Conservation (phyloP, 2,888 invertebrate genomes). For the Argyra leucocephala region DNA sequence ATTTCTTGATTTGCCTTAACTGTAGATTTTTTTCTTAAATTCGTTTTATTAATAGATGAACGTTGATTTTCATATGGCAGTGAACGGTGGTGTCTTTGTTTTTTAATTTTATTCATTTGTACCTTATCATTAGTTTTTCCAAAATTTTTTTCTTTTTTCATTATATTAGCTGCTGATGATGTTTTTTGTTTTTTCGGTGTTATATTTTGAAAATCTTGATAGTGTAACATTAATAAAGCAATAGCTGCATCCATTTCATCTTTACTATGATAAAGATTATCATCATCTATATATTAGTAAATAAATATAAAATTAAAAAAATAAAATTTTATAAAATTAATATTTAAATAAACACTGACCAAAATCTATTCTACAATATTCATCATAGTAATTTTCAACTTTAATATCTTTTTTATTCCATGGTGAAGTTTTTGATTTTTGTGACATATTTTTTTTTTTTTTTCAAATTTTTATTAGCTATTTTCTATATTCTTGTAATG, state of each 20-base stretch:
- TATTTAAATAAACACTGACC: not conserved
- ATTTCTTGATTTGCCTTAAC: not conserved
- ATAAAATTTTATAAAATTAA: not conserved
- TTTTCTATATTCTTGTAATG: too few relatives aligned
- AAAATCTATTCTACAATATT: not conserved
- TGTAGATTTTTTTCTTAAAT: not conserved
- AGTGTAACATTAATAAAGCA: not conserved
- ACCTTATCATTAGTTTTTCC: too few relatives aligned
- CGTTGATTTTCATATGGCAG: too few relatives aligned
- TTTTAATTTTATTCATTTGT: too few relatives aligned
- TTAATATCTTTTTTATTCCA: not conserved
- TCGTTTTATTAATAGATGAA: not conserved
- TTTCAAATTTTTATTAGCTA: too few relatives aligned
- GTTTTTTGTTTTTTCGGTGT: not conserved
- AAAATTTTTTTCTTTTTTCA: too few relatives aligned
- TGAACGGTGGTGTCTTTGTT: too few relatives aligned
- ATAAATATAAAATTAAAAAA: not conserved
- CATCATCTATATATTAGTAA: not conserved
- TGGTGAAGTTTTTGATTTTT: not conserved
- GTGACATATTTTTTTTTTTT: not conserved
- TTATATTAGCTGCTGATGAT: not conserved
- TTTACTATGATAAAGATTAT: not conserved
- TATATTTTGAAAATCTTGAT: not conserved
- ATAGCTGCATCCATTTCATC: not conserved
- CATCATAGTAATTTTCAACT: not conserved